Evolutionary conservation across 2,113 vertebrate species (phyloP), one percentile per base, ranked within the genome.

Genomic region (Dissostichus mawsoni): DNA sequence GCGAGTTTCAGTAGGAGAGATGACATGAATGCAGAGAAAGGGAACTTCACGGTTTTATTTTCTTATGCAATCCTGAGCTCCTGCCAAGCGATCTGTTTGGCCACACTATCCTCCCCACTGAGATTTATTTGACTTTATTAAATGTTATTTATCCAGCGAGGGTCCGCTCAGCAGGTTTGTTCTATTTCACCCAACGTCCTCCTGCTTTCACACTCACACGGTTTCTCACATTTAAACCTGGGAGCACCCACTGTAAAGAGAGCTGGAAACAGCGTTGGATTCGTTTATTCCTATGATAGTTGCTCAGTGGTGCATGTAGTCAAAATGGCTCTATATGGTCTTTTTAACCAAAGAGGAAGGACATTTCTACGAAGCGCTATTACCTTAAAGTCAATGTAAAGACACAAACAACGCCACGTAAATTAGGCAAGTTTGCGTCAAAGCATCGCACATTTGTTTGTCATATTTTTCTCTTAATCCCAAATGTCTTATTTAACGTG

Each of bases 91-190:
- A 86, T 88, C 86, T 83, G 84, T 88, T 90, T 83, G 62, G 59
- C 47, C 78, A 78, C 66, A 69, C 65, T 57, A 0, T 66, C 45
- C 53, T 59, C 72, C 81, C 83, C 33, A 44, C 79, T 12, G 68
- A 75, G 84, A 61, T 75, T 84, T 81, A 87, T 86, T 90, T 83
- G 51, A 78, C 80, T 84, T 87, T 23, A 78, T 74, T 83, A 85
- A 76, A 77, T 2, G n/a, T 51, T 87, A 77, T 85, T 89, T 80
- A 70, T 78, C 69, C 67, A 83, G 78, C 47, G 55, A 47, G 75
- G 67, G 68, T 53, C 81, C 67, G 1, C 72, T 79, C 71, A 52
- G 84, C 62, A 44, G 70, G 78, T 14, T 0, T 79, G 78, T 61
- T 83, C 76, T 75, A 25, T 53, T 71, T 29, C 8, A 55, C 45